Conservation (phyloP, 2,113 vertebrate genomes). For the Poicephalus meyeri region DNA sequence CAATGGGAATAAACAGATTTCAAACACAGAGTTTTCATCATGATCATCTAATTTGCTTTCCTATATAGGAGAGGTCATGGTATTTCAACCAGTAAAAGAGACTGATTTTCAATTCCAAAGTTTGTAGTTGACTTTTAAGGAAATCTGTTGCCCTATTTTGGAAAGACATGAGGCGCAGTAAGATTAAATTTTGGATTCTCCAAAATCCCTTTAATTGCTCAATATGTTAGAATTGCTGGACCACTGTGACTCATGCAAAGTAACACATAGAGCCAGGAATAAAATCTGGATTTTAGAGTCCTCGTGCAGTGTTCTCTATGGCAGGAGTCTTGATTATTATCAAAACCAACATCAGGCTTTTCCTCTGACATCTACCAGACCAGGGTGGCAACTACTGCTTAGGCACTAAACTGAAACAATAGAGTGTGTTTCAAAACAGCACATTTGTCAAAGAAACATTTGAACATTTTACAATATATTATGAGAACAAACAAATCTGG, state of each 20-base stretch:
- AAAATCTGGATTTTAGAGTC: neutral
- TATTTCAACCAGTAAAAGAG: neutral
- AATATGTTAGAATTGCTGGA: neutral
- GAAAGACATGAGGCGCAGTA: neutral
- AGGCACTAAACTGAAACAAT: neutral
- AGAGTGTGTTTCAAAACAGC: neutral
- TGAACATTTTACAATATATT: neutral
- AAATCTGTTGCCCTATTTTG: neutral
- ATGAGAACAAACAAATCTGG: conserved; percentile 36
- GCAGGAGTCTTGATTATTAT: neutral
- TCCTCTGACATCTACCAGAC: neutral
- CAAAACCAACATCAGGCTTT: neutral
- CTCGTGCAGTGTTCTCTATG: neutral
- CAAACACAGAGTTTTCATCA: neutral
- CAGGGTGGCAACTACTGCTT: neutral
- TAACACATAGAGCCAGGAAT: neutral
- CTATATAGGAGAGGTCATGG: neutral
- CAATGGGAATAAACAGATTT: neutral
- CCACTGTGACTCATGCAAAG: neutral
- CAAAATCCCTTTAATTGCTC: neutral
- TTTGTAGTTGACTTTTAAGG: neutral
- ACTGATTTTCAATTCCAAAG: neutral
- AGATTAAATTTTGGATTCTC: neutral
- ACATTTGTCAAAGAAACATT: conserved; percentile 33
- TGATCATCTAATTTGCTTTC: neutral